Percentiles rank a stretch among this genome's conserved stretches.
Conservation (phyloP, 1,140 invertebrate species). For the Aphidius ervi region DNA sequence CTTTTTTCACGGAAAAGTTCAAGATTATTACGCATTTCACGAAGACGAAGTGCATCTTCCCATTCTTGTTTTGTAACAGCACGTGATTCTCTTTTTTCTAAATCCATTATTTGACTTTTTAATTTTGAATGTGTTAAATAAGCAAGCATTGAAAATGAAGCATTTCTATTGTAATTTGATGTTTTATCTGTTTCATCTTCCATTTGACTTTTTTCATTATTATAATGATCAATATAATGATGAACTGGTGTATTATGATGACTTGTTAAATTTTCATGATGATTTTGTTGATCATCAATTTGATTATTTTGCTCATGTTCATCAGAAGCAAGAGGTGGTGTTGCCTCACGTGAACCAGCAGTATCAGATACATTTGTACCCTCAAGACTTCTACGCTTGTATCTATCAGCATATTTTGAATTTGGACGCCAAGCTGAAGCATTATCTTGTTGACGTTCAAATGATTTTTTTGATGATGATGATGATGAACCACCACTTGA, state of each 20-base stretch:
- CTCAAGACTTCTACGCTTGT: conserved; percentile 2
- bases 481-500: too few relatives aligned
- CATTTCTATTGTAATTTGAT: neutral
- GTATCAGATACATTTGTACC: conserved; percentile 21
- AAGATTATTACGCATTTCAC: conserved; percentile 44
- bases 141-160: conserved; percentile 20
- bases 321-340: too few relatives aligned
- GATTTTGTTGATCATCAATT: neutral
- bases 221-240: neutral
- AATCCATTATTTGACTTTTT: conserved; percentile 39
- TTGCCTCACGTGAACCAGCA: conserved; percentile 5
- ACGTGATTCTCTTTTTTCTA: conserved; percentile 34
- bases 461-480: too few relatives aligned
- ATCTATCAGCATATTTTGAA: conserved; percentile 3
- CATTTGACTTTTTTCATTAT: neutral
- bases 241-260: neutral
- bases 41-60: conserved; percentile 40
- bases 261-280: neutral
- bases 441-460: too few relatives aligned
- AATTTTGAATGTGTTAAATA: conserved; percentile 42
- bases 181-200: neutral
- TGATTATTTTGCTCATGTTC: neutral
- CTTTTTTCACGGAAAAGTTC: conserved; percentile 38
- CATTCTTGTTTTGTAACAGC: conserved; percentile 37
- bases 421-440: too few relatives aligned